Evolutionary conservation across 1,140 invertebrate genomes (phyloP).

Genomic region (Delia radicum): DNA sequence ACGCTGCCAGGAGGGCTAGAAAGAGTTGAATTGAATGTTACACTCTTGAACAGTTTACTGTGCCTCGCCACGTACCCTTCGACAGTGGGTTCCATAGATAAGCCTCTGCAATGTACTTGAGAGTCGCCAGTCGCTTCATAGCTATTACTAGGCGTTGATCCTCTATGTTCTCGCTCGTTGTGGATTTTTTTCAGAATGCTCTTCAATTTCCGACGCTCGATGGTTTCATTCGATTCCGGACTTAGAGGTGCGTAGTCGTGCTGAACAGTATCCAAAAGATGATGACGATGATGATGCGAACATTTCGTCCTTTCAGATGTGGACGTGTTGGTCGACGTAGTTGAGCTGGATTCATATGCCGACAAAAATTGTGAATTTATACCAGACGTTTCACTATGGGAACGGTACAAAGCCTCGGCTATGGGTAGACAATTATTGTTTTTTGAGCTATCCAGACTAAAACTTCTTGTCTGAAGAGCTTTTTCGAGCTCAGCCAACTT

Average conservation of each 20-base stretch:
- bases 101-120: constrained; percentile 39
- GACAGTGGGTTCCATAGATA: constrained; percentile 67
- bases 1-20: constrained; percentile 67
- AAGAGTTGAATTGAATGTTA: constrained; percentile 82
- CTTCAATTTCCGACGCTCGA: constrained; percentile 77
- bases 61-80: constrained; percentile 84
- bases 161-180: not conserved
- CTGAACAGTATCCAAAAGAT: constrained; percentile 26
- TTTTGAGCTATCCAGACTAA: constrained; percentile 76
- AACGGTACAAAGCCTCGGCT: constrained; percentile 64
- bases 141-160: not conserved
- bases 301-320: constrained; percentile 31
- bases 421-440: constrained; percentile 60
- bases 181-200: constrained; percentile 78
- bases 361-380: constrained; percentile 51
- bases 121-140: not conserved
- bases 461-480: constrained; percentile 71
- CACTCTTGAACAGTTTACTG: constrained; percentile 84
- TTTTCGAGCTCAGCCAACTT: constrained; percentile 79
- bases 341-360: constrained; percentile 44
- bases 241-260: constrained; percentile 57
- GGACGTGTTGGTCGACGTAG: constrained; percentile 37
- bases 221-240: constrained; percentile 80
- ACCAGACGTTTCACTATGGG: constrained; percentile 61
- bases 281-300: constrained; percentile 22